A percentile compares a stretch with the other conserved stretches of the same genome.
phyloP scores from a whole-genome alignment of 2,113 vertebrate species.

The Neoarius graeffei region DNA sequence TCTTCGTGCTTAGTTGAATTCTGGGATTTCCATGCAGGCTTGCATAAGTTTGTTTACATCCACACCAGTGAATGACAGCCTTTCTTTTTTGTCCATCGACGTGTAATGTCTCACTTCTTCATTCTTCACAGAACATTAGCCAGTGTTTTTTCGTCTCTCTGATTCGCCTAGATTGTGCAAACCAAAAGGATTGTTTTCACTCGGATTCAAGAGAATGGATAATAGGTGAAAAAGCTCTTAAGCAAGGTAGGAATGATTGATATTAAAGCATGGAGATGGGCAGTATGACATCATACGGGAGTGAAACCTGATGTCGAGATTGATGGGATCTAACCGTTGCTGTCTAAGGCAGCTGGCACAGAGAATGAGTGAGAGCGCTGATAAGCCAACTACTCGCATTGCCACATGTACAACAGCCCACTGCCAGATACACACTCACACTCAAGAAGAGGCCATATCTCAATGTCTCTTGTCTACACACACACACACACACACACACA shows the following conservation, averaged over 20 bases:
- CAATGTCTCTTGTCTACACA: slow-evolving; percentile 12
- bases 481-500: slow-evolving; percentile 34
- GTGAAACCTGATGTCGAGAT: slow-evolving; percentile 37
- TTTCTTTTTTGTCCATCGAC: not conserved
- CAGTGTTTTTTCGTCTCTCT: not conserved
- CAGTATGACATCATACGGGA: slow-evolving; percentile 38
- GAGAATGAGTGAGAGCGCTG: slow-evolving; percentile 64
- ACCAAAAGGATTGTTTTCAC: not conserved
- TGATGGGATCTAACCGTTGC: slow-evolving; percentile 60
- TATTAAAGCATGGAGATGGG: slow-evolving; percentile 39
- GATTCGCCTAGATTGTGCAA: not conserved
- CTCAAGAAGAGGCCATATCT: slow-evolving; percentile 14
- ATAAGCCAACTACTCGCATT: slow-evolving; percentile 59
- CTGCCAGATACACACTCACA: slow-evolving; percentile 44
- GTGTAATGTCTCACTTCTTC: not conserved
- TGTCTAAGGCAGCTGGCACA: slow-evolving; percentile 66
- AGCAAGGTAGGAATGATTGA: slow-evolving; percentile 44
- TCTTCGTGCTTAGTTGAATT: not conserved
- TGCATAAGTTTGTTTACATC: not conserved
- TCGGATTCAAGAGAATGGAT: not conserved
- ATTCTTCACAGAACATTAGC: not conserved
- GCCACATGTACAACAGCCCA: slow-evolving; percentile 51
- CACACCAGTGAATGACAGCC: not conserved
- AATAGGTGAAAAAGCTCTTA: slow-evolving; percentile 27
- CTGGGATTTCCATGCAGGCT: not conserved